Conservation (phyloP, 2,888 invertebrate species). For the Lamellibrachia columna region DNA sequence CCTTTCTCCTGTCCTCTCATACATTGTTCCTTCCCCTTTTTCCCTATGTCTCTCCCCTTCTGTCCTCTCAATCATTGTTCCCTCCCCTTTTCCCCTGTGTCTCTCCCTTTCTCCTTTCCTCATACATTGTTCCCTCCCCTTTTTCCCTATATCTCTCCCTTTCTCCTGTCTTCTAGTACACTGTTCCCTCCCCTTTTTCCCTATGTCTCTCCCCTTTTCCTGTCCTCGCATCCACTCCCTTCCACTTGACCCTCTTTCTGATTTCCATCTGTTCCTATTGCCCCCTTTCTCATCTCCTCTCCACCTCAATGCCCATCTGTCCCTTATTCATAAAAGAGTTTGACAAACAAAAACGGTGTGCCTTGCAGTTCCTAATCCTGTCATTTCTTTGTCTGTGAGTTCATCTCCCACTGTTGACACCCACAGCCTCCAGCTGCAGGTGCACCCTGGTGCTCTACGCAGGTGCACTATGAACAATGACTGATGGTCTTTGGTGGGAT, state of each 20-base stretch:
- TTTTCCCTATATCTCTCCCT: slow-evolving; percentile 8
- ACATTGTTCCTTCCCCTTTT: neutral
- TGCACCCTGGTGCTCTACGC: neutral
- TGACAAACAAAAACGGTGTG: no score
- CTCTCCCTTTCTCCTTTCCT: neutral
- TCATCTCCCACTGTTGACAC: neutral
- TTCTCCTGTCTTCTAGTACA: neutral
- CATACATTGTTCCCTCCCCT: neutral
- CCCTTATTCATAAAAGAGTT: no score
- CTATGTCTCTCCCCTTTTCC: slow-evolving; percentile 6
- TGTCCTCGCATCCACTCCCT: neutral
- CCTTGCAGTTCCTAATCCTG: no score
- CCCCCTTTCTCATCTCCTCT: neutral
- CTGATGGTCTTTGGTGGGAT: neutral
- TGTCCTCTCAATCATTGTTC: neutral
- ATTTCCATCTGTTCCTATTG: slow-evolving; percentile 5
- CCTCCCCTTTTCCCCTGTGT: neutral
- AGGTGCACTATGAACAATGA: neutral
- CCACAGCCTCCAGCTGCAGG: neutral
- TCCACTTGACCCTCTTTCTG: neutral
- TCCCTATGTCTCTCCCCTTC: neutral
- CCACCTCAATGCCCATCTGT: no score
- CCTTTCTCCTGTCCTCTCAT: neutral
- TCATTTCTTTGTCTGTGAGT: no score
- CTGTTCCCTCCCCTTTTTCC: slow-evolving; percentile 16